Percentiles rank a stretch among this genome's conserved stretches.
Evolutionary conservation across 2,113 vertebrate genomes (phyloP).

Genomic region (Benitochromis conjunctus): DNA sequence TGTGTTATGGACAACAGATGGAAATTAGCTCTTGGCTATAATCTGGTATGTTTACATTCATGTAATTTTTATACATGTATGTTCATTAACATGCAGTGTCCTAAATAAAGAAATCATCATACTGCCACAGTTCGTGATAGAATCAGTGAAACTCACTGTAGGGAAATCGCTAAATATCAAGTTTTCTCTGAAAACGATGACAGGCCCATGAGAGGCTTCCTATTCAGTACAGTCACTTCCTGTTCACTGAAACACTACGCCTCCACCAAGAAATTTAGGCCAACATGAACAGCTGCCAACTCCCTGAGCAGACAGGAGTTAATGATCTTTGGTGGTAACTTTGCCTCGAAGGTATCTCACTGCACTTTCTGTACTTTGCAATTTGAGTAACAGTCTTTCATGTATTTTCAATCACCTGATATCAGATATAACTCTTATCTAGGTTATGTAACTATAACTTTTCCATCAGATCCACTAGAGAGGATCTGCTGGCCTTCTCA

Average conservation of each 20-base stretch:
- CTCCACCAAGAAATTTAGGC: constrained; percentile 9
- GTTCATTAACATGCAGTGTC: no score
- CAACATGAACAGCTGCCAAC: constrained; percentile 23
- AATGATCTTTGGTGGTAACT: background rate
- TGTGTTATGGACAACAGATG: no score
- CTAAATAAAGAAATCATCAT: no score
- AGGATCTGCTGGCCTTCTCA: background rate
- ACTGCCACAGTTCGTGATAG: background rate
- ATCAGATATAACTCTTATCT: background rate
- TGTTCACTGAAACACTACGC: constrained; percentile 31
- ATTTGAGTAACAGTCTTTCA: background rate
- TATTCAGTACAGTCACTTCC: constrained; percentile 39
- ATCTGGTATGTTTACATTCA: no score
- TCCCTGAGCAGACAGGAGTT: background rate
- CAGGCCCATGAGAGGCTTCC: background rate
- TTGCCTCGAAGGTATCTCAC: background rate
- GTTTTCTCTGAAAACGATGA: constrained; percentile 18
- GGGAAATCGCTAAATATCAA: background rate
- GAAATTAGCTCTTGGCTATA: no score
- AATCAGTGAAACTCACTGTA: background rate
- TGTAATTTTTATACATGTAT: no score
- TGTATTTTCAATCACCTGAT: background rate
- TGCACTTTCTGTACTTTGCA: background rate
- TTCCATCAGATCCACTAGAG: background rate
- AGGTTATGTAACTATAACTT: background rate